phyloP scores from a whole-genome alignment of 92 coral and sea anemone species.

The Palythoa grandis region DNA sequence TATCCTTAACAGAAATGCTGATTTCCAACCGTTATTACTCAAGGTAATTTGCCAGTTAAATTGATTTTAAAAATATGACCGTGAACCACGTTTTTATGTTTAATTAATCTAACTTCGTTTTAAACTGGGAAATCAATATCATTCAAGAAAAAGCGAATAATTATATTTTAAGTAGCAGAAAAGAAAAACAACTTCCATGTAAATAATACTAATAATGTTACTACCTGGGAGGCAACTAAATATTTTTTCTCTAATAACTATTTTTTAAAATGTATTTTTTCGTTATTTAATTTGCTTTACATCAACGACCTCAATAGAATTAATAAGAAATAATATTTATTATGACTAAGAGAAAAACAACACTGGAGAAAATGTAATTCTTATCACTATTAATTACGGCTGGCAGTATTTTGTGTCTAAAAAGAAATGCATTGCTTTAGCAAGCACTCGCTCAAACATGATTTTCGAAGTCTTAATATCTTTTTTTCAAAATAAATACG shows the following conservation, averaged over 20 bases:
- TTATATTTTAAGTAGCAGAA: conserved; percentile 12
- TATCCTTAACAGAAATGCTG: conserved; percentile 29
- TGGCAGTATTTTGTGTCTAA: conserved; percentile 15
- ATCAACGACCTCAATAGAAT: background rate
- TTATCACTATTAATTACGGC: conserved; percentile 15
- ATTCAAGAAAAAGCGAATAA: background rate
- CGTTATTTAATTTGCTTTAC: background rate
- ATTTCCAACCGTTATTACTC: conserved; percentile 15
- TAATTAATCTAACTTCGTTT: conserved; percentile 3
- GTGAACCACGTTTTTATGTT: background rate
- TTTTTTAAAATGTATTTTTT: background rate
- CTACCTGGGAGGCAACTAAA: conserved; percentile 23
- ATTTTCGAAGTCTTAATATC: conserved; percentile 31
- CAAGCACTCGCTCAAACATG: conserved; percentile 30
- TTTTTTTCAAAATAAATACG: conserved; percentile 30
- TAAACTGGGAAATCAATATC: conserved; percentile 4
- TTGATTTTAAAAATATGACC: conserved; percentile 17
- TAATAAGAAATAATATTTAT: background rate
- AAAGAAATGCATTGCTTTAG: conserved; percentile 17
- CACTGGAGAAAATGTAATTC: background rate
- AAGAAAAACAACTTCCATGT: conserved; percentile 4
- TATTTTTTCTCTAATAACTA: background rate
- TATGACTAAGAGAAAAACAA: background rate
- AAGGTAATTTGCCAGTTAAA: conserved; percentile 51
- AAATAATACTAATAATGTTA: conserved; percentile 5